These are phyloP conservation scores for Pocillopora meandrina DNA, from an alignment of 92 coral and sea anemone species.

Conservation along the genomic window DNA sequence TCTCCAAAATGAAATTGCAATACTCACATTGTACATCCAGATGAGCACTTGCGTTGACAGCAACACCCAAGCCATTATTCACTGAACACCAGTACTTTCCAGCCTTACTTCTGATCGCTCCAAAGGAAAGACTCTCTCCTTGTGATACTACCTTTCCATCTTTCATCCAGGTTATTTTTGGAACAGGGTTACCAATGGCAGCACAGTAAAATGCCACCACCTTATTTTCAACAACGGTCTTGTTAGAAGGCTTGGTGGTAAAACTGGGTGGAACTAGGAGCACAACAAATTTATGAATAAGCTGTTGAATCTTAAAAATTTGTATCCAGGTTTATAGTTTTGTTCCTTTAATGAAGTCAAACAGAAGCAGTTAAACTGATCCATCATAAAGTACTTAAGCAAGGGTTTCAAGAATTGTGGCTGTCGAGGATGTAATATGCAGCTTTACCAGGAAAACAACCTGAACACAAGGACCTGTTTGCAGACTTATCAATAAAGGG, in stretches of 20 bases:
- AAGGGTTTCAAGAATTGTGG: no score
- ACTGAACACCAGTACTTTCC: slow-evolving; percentile 13
- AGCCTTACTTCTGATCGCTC: neutral
- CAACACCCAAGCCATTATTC: neutral
- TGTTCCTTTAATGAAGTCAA: no score
- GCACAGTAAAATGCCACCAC: neutral
- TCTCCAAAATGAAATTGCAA: neutral
- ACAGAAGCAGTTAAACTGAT: no score
- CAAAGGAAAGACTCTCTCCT: neutral
- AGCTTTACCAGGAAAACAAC: no score
- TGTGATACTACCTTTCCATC: neutral
- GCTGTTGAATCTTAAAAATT: no score
- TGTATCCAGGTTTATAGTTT: no score
- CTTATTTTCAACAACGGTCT: neutral
- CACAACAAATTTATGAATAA: no score
- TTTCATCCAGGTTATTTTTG: slow-evolving; percentile 18
- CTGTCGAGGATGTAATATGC: no score
- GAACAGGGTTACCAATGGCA: slow-evolving; percentile 24
- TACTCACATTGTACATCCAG: slow-evolving; percentile 6
- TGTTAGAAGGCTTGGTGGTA: neutral
- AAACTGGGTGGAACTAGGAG: neutral
- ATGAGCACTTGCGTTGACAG: neutral
- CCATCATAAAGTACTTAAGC: no score
- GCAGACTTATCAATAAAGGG: no score
- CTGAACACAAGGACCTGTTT: no score